These are phyloP conservation scores for Sericinus montela DNA, from an alignment of 2,888 invertebrate species.

Conservation along the genomic window DNA sequence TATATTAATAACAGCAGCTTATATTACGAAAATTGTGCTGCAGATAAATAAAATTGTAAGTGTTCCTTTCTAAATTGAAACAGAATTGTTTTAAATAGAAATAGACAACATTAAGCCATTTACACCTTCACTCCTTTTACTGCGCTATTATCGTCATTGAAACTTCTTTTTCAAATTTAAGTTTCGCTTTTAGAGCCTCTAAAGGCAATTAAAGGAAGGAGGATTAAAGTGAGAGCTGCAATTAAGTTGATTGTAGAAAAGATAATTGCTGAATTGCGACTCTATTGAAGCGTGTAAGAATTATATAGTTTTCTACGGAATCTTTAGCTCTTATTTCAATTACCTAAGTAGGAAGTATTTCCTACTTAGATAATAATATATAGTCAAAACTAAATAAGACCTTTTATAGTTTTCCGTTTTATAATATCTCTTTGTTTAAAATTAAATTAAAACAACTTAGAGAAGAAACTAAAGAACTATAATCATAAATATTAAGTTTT, in stretches of 20 bases:
- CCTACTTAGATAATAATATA: background rate
- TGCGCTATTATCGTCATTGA: constrained; percentile 16
- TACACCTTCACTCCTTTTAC: constrained; percentile 12
- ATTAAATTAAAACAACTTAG: too few relatives aligned
- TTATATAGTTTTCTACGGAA: constrained; percentile 8
- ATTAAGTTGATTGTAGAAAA: constrained; percentile 18
- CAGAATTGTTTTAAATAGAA: constrained; percentile 11
- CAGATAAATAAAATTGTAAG: too few relatives aligned
- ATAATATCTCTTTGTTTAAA: too few relatives aligned
- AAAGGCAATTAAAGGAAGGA: constrained; percentile 18
- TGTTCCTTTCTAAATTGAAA: too few relatives aligned
- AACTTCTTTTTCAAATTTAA: constrained; percentile 18
- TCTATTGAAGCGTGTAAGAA: constrained; percentile 14
- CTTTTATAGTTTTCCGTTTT: too few relatives aligned
- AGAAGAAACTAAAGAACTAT: too few relatives aligned
- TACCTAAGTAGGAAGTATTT: background rate
- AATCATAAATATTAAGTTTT: too few relatives aligned
- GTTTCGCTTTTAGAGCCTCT: constrained; percentile 18
- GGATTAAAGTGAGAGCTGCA: constrained; percentile 18
- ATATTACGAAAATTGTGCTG: too few relatives aligned
- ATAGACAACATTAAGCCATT: constrained; percentile 15
- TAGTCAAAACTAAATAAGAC: too few relatives aligned
- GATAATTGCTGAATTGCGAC: constrained; percentile 19
- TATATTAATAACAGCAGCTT: too few relatives aligned
- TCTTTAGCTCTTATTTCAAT: constrained; percentile 1